Base-by-base conservation (phyloP, 2,888 invertebrate species). In the Polydrusus pterygomalis region DNA sequence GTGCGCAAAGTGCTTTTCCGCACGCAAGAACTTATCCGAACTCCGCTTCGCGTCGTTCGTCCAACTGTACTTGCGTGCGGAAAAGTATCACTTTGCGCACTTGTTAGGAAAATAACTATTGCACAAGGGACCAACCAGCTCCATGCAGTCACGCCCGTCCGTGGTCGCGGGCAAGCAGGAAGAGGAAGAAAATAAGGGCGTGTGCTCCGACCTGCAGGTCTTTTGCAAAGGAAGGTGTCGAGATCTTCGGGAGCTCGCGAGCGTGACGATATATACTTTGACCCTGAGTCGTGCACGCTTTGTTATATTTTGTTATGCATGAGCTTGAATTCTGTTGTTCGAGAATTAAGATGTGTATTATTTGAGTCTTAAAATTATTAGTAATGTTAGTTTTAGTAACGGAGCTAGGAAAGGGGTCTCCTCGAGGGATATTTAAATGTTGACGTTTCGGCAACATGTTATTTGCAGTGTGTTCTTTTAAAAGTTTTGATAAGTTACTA, bases 141-240 rank as follows among this genome's bases (percentile, higher is more conserved):
- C 64, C 30, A 49, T 47, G 30, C 47, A 64, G n/a, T n/a, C n/a
- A n/a, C n/a, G n/a, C n/a, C n/a, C 13, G 47, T 30, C 45, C 13
- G 3, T 17, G 49, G 49, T 49, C 25, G 9, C 47, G 13, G 34
- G 20, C 40, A 13, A 67, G 18, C 67, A 51, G 67, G 67, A 67
- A 67, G 67, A 67, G 67, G 67, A 67, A 67, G 67, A 51, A 54
- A 18, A 54, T 51, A 67, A 54, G 40, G 67, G 67, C 54, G 67
- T 67, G 67, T 11, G 13, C 51, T 30, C 13, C 54, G 67, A 67
- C 67, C 54, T 20, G 67, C 54, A n/a, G 67, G 38, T 38, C 54
- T 51, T 38, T 40, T 34, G 10, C 38, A 51, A 40, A 49, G 54
- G 67, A 49, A 67, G 67, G 67, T 67, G 67, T 67, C 67, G 49